Evolutionary conservation across 2,888 invertebrate genomes (phyloP).

Genomic region (Mesochorus sp.): DNA sequence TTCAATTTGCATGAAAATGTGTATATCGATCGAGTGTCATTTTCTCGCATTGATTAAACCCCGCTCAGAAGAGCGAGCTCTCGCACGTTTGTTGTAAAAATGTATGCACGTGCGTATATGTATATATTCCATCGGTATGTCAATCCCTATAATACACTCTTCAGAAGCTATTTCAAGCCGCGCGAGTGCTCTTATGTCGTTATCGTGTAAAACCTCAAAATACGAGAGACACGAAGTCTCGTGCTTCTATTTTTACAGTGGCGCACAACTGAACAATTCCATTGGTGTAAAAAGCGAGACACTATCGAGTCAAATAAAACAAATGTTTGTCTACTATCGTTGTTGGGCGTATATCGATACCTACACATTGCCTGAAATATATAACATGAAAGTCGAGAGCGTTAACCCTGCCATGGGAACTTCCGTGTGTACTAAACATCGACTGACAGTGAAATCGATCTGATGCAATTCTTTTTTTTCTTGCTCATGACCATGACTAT

Average conservation of each 20-base stretch:
- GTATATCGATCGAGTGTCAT: slow-evolving; percentile 51
- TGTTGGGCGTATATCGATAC: not conserved
- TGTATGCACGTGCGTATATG: not conserved
- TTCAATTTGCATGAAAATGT: no score
- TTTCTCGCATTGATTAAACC: slow-evolving; percentile 59
- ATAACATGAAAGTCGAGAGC: slow-evolving; percentile 9
- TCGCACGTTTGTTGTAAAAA: not conserved
- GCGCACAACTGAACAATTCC: slow-evolving; percentile 29
- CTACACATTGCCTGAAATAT: slow-evolving; percentile 10
- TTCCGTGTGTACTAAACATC: not conserved
- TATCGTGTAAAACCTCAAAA: slow-evolving; percentile 54
- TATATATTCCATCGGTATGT: slow-evolving; percentile 5
- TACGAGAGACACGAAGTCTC: slow-evolving; percentile 44
- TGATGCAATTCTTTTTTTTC: no score
- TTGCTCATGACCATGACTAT: no score
- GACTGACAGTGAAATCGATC: no score
- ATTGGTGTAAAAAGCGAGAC: slow-evolving; percentile 35
- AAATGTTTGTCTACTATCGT: not conserved
- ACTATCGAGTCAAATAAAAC: slow-evolving; percentile 30
- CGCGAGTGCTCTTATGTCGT: slow-evolving; percentile 49
- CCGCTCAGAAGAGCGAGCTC: slow-evolving; percentile 32
- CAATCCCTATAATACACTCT: not conserved
- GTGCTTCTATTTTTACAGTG: slow-evolving; percentile 56
- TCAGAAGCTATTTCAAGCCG: slow-evolving; percentile 35
- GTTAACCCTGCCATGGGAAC: slow-evolving; percentile 21